These are phyloP conservation scores for Ridgeia piscesae DNA, from an alignment of 1,140 invertebrate genomes.

Conservation along the genomic window DNA sequence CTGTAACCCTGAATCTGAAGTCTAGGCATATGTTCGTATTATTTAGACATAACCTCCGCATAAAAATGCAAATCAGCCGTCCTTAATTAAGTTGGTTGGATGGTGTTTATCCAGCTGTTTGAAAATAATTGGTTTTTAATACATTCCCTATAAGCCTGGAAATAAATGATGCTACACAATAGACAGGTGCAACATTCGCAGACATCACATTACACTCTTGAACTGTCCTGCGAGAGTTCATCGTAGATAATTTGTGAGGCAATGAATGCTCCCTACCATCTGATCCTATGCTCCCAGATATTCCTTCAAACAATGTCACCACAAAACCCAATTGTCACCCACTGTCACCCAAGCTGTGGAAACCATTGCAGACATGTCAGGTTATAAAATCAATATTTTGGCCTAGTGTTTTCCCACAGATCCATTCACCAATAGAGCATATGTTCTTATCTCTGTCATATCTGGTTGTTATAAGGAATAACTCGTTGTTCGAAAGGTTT, in stretches of 20 bases:
- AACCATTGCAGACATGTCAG: neutral
- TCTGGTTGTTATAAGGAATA: neutral
- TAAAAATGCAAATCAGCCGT: neutral
- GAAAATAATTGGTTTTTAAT: neutral
- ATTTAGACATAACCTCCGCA: neutral
- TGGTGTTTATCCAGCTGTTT: no score
- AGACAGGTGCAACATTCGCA: neutral
- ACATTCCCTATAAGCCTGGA: neutral
- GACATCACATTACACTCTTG: neutral
- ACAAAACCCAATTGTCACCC: neutral
- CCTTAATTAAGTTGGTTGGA: no score
- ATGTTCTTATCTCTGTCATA: no score
- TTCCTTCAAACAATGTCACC: neutral
- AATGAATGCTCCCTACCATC: neutral
- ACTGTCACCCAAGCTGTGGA: neutral
- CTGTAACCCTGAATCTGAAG: no score
- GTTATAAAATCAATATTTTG: neutral
- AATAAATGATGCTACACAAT: neutral
- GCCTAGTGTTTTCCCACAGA: neutral
- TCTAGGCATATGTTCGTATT: no score
- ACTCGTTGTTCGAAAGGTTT: neutral
- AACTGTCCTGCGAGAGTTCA: neutral
- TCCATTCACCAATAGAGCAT: neutral
- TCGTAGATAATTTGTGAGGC: neutral
- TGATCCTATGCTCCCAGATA: neutral